A percentile compares a stretch with the other conserved stretches of the same genome.
Evolutionary conservation across 2,888 invertebrate species (phyloP).

Genomic region (Tipula helvola): DNA sequence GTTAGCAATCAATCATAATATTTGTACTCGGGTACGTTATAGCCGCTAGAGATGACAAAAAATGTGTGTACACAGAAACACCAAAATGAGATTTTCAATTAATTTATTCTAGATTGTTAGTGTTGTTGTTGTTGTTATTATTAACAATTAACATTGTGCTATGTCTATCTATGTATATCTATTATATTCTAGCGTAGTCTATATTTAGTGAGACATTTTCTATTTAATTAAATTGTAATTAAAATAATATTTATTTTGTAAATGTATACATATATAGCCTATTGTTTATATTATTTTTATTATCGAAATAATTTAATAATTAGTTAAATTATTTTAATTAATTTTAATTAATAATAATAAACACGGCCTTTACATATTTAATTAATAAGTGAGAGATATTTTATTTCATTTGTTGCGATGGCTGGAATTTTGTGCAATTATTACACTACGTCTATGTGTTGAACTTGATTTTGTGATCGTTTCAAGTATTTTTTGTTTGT

Average conservation of each 20-base stretch:
- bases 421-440: not conserved
- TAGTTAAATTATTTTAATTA: not conserved
- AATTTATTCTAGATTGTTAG: not conserved
- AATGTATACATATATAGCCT: not conserved
- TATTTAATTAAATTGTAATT: not conserved
- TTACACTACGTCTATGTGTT: not conserved
- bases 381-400: not conserved
- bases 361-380: not conserved
- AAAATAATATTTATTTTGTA: not conserved
- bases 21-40: not conserved
- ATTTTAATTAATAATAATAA: not conserved
- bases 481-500: too few relatives aligned
- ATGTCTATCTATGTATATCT: not conserved
- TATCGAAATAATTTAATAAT: not conserved
- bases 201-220: not conserved
- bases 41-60: not conserved
- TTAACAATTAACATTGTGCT: not conserved
- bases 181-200: not conserved
- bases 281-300: not conserved
- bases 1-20: not conserved
- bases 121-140: not conserved
- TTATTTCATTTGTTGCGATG: not conserved
- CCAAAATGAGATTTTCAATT: not conserved
- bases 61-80: not conserved
- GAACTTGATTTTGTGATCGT: too few relatives aligned